These are phyloP conservation scores for Stomatorhinus ivindoensis DNA, from an alignment of 2,113 vertebrate genomes.

Conservation along the genomic window DNA sequence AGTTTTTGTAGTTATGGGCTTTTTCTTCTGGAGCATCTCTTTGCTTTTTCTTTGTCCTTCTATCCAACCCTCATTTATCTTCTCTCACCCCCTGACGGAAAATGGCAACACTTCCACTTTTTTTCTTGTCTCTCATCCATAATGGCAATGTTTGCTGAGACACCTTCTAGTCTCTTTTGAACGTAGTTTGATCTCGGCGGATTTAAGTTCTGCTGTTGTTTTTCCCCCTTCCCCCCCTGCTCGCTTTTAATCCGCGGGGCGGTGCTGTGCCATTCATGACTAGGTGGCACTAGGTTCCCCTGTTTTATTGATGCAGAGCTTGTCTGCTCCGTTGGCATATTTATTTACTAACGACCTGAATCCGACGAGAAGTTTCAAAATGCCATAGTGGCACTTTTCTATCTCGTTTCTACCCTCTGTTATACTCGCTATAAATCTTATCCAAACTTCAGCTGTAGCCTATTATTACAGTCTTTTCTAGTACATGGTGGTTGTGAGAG, in stretches of 20 bases:
- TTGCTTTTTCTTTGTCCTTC: background rate
- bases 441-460: background rate
- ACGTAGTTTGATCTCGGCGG: background rate
- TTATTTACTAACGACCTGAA: background rate
- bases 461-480: background rate
- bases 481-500: background rate
- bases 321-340: background rate
- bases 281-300: background rate
- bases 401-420: background rate
- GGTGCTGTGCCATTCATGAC: background rate
- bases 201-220: background rate
- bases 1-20: background rate
- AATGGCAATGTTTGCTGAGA: background rate
- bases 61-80: background rate
- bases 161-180: constrained; percentile 1
- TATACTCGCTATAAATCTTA: background rate
- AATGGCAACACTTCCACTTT: background rate
- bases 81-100: background rate
- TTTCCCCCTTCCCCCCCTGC: background rate
- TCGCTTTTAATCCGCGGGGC: background rate
- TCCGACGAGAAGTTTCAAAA: background rate
- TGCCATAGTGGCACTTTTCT: background rate
- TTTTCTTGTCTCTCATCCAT: background rate
- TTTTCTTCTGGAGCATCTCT: background rate
- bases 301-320: background rate